phyloP scores from a whole-genome alignment of 1,140 invertebrate species.

The Calliphora vicina region DNA sequence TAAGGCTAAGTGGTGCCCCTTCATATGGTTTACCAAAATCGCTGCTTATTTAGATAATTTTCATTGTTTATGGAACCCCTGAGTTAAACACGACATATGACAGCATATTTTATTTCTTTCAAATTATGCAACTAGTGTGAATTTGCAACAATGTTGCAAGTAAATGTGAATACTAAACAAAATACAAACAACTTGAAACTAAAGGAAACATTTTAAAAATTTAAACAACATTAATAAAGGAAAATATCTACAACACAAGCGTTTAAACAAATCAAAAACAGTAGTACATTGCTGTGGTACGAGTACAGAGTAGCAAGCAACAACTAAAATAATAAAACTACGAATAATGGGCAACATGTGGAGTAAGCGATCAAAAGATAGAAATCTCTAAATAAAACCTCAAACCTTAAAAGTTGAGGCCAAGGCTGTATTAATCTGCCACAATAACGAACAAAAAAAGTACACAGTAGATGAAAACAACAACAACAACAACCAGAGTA shows the following conservation, averaged over 20 bases:
- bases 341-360: conserved; percentile 9
- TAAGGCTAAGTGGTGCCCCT: too few species aligned
- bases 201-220: not conserved
- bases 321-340: not conserved
- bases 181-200: too few species aligned
- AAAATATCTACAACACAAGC: not conserved
- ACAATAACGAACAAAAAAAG: not conserved
- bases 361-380: conserved; percentile 13
- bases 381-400: not conserved
- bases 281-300: not conserved
- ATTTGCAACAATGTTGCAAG: not conserved
- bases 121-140: not conserved
- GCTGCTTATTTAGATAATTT: not conserved
- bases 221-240: not conserved
- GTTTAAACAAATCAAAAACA: not conserved
- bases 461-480: too few species aligned
- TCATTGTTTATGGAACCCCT: not conserved
- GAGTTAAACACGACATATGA: not conserved
- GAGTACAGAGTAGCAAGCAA: not conserved
- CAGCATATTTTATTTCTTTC: not conserved
- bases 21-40: too few species aligned
- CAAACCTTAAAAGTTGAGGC: conserved; percentile 9
- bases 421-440: not conserved
- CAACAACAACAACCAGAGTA: not conserved
- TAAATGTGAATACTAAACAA: not conserved